These are phyloP conservation scores for Aromia moschata DNA, from an alignment of 2,888 invertebrate species.

Conservation along the genomic window DNA sequence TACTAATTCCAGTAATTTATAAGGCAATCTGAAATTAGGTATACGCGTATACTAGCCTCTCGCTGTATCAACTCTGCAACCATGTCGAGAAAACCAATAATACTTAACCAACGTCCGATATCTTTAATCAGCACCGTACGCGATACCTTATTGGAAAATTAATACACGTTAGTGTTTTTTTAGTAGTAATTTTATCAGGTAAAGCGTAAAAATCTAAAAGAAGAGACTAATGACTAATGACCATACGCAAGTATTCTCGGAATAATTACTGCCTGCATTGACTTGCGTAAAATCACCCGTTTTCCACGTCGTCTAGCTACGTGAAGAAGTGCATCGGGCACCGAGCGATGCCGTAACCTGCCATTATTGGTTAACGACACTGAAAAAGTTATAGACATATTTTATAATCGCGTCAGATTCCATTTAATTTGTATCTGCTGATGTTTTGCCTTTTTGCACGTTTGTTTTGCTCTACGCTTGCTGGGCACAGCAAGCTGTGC, in stretches of 20 bases:
- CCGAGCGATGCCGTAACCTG: neutral
- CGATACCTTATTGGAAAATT: constrained; percentile 19
- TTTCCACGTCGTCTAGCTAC: neutral
- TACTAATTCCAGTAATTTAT: no score
- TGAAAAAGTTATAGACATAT: neutral
- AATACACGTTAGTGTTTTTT: constrained; percentile 11
- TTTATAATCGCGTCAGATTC: neutral
- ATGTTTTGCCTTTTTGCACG: no score
- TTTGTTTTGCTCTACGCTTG: no score
- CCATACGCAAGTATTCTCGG: constrained; percentile 13
- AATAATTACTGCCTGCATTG: constrained; percentile 6
- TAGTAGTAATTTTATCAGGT: constrained; percentile 6
- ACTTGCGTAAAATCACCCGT: constrained; percentile 9
- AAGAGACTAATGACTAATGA: constrained; percentile 1
- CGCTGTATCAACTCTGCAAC: constrained; percentile 3
- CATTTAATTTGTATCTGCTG: neutral
- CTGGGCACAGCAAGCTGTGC: no score
- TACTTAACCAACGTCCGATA: constrained; percentile 8
- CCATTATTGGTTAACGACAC: constrained; percentile 3
- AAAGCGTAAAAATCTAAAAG: constrained; percentile 12
- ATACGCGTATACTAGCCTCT: no score
- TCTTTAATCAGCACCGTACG: constrained; percentile 10
- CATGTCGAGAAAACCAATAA: constrained; percentile 10
- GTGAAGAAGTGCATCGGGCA: neutral
- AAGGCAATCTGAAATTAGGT: no score